Evolutionary conservation across 2,797 vertebrate species (phyloP), one percentile per base, ranked within the genome.

Genomic region (Sus cebifrons): DNA sequence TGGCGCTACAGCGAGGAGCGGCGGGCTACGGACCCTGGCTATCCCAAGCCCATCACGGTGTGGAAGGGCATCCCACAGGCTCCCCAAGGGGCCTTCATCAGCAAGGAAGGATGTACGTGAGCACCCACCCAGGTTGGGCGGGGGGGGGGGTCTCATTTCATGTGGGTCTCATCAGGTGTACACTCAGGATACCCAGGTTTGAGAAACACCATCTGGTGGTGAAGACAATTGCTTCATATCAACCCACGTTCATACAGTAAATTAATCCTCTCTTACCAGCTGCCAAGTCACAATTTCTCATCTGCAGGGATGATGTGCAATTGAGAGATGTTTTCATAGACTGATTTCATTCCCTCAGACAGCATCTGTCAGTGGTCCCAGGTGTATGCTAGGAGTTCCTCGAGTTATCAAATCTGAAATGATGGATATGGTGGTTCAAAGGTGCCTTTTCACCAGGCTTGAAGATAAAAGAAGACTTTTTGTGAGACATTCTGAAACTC

Each of bases 1-100:
- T 99, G 99, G 99, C 99, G 99, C 90, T 99, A 99, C 98, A 99
- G 99, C 0, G 99, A 99, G 98, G 99, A 99, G 97, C 99, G 99
- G 97, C 98, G 98, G 81, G 98, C 99, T 0, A 99, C 99, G 0
- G 99, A 99, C 97, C 99, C 99, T 0, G 99, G 99, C 13, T 99
- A 99, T 98, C 99, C 99, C 82, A 99, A 99, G 98, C 99, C 99
- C 97, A 99, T 99, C 98, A 99, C 99, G 0, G 99, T 99, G 91
- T 99, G 99, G 99, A 99, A 99, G 98, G 99, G 99, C 85, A 98
- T 99, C 79, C 99, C 99, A 0, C 99, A 99, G 78, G 98, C 99
- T 4, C 99, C 99, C 0, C 99, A 99, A 97, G 99, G 99, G 36
- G 99, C 99, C 89, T 99, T 99, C 97, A 99, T 99, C 98, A 99